Percentiles rank a stretch among this genome's conserved stretches.
These are phyloP conservation scores for Promerops cafer DNA, from an alignment of 2,113 vertebrate species.

Conservation along the genomic window DNA sequence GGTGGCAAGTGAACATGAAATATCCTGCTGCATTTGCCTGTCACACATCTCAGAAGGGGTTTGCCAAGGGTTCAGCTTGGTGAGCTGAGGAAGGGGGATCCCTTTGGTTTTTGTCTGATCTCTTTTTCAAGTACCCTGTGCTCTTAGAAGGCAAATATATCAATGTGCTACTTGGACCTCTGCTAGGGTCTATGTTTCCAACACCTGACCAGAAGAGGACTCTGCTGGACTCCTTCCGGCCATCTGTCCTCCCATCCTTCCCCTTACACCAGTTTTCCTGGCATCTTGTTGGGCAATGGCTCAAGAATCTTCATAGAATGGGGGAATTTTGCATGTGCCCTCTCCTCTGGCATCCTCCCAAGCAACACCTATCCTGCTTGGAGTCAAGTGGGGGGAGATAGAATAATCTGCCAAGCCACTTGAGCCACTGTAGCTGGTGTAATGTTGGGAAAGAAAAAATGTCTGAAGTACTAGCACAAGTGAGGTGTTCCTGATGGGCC, in stretches of 20 bases:
- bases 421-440: not conserved
- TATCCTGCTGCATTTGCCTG: not conserved
- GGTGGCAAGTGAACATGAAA: not conserved
- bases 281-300: too few relatives aligned
- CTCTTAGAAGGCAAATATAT: not conserved
- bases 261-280: not conserved
- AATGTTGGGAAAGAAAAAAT: not conserved
- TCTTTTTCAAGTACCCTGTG: not conserved
- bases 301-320: not conserved
- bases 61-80: not conserved
- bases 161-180: not conserved
- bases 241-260: not conserved
- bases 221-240: not conserved
- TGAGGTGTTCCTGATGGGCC: not conserved
- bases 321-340: not conserved
- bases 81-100: not conserved
- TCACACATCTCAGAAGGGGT: not conserved
- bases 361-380: not conserved
- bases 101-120: not conserved
- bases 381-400: accelerated
- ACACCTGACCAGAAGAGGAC: not conserved
- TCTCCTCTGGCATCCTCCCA: not conserved
- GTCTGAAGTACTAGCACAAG: too few relatives aligned
- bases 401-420: not conserved
- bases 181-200: not conserved